A percentile compares a stretch with the other conserved stretches of the same genome.
Conservation (phyloP, 1,140 invertebrate genomes). For the Ephestia elutella region DNA sequence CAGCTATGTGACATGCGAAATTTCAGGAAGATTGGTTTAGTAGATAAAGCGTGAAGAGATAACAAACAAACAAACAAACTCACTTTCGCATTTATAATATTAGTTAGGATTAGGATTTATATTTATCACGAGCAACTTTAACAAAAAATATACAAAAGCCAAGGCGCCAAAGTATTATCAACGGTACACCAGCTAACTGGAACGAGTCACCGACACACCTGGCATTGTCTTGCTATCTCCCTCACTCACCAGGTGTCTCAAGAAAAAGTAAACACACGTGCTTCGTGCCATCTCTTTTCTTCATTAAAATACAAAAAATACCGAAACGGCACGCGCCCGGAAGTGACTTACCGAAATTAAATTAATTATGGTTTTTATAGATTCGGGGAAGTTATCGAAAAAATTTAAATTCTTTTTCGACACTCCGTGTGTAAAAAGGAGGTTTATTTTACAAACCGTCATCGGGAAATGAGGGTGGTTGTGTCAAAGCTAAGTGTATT, state of each 20-base stretch:
- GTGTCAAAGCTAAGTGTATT: too few species aligned
- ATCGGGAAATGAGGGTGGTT: neutral
- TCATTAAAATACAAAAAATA: neutral
- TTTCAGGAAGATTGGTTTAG: too few species aligned
- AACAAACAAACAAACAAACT: too few species aligned
- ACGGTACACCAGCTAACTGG: neutral
- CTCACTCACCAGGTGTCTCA: neutral
- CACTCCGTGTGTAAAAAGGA: neutral
- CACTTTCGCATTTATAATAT: too few species aligned
- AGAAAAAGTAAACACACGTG: neutral
- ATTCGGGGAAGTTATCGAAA: neutral
- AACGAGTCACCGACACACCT: neutral
- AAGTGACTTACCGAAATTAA: slow-evolving; percentile 3
- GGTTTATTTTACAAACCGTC: neutral
- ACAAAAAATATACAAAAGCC: neutral
- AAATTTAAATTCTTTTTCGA: neutral
- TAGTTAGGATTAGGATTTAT: too few species aligned
- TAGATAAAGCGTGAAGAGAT: too few species aligned
- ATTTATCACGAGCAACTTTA: too few species aligned
- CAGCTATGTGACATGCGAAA: too few species aligned
- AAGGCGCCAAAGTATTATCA: neutral
- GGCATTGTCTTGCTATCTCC: neutral
- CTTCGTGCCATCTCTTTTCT: neutral
- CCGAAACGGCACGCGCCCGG: neutral
- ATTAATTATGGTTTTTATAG: neutral